phyloP scores from a whole-genome alignment of 2,888 invertebrate species.

The Zonitis immaculata region DNA sequence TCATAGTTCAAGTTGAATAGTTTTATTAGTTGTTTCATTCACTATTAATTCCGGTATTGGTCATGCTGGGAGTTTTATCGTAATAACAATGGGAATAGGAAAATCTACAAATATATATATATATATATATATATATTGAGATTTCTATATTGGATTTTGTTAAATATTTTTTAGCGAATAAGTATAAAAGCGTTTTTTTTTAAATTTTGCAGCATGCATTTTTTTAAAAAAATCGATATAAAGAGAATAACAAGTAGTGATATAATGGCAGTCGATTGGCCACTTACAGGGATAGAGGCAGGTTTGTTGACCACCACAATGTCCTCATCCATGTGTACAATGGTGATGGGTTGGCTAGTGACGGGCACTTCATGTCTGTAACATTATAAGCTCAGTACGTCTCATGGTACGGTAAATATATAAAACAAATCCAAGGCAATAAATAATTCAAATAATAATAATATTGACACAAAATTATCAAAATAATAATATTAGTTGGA shows the following conservation, averaged over 20 bases:
- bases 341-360: slow-evolving; percentile 92
- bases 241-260: slow-evolving; percentile 18
- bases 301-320: slow-evolving; percentile 99
- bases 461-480: not conserved
- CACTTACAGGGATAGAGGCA: slow-evolving; percentile 99
- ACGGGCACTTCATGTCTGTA: slow-evolving; percentile 99
- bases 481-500: not conserved
- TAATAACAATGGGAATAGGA: too few relatives aligned
- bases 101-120: too few relatives aligned
- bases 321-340: slow-evolving; percentile 97
- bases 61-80: not conserved
- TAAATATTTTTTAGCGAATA: too few relatives aligned
- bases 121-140: too few relatives aligned
- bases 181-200: too few relatives aligned
- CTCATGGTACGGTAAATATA: slow-evolving; percentile 26
- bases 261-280: slow-evolving; percentile 71
- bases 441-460: not conserved
- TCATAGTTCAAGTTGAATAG: not conserved
- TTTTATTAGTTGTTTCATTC: not conserved
- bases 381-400: slow-evolving; percentile 47
- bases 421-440: slow-evolving; percentile 1
- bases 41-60: not conserved
- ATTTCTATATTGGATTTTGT: too few relatives aligned
- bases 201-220: too few relatives aligned
- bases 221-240: too few relatives aligned